A percentile compares a stretch with the other conserved stretches of the same genome.
phyloP scores from a whole-genome alignment of 2,888 invertebrate species.

The Mesoligia furuncula region DNA sequence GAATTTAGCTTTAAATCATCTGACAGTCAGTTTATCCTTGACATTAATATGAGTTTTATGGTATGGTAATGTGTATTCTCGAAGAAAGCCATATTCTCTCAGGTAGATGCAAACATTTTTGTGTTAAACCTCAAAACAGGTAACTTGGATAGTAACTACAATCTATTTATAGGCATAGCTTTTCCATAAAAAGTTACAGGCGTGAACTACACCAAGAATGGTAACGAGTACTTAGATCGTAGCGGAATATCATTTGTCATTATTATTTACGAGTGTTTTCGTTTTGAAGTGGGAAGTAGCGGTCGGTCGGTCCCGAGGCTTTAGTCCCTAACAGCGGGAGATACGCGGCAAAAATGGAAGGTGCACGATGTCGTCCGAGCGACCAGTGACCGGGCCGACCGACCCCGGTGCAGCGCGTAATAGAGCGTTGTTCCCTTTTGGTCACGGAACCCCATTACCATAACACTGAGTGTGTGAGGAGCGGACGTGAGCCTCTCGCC shows the following conservation, averaged over 20 bases:
- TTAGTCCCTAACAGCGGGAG: slow-evolving; percentile 77
- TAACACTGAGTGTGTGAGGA: slow-evolving; percentile 79
- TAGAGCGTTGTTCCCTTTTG: slow-evolving; percentile 77
- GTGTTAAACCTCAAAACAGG: slow-evolving; percentile 31
- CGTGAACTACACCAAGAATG: slow-evolving; percentile 72
- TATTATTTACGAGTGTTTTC: slow-evolving; percentile 80
- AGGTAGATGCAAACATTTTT: slow-evolving; percentile 44
- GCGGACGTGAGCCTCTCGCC: slow-evolving; percentile 70
- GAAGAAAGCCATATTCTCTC: slow-evolving; percentile 38
- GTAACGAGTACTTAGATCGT: slow-evolving; percentile 67
- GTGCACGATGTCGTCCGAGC: slow-evolving; percentile 79
- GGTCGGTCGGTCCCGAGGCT: slow-evolving; percentile 63
- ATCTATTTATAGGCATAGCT: slow-evolving; percentile 71
- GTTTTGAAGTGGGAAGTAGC: slow-evolving; percentile 74
- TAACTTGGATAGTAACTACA: slow-evolving; percentile 40
- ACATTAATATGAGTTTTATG: slow-evolving; percentile 74
- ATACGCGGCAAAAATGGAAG: slow-evolving; percentile 81
- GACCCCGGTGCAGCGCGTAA: slow-evolving; percentile 70
- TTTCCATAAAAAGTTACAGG: slow-evolving; percentile 78
- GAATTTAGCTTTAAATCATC: slow-evolving; percentile 79
- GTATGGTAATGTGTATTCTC: slow-evolving; percentile 66
- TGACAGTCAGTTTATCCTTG: slow-evolving; percentile 74
- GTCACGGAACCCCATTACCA: slow-evolving; percentile 82
- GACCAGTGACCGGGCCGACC: slow-evolving; percentile 43
- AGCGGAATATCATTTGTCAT: slow-evolving; percentile 82